These are phyloP conservation scores for Sylvia atricapilla DNA, from an alignment of 2,113 vertebrate genomes.

Conservation along the genomic window DNA sequence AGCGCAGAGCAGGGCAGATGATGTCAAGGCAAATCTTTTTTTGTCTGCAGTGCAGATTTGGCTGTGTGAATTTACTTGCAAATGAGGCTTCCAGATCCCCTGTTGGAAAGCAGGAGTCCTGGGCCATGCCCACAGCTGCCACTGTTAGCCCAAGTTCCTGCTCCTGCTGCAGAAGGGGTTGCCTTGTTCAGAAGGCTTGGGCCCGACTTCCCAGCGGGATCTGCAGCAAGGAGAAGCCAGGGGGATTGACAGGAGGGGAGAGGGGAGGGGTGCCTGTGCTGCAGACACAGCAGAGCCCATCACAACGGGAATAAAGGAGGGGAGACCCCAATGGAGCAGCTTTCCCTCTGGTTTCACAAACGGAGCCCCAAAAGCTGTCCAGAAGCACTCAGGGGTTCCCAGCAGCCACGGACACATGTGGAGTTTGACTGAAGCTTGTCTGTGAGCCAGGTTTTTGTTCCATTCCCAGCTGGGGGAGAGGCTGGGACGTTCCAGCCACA, in stretches of 20 bases:
- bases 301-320: fast-evolving
- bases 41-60: slow-evolving; percentile 44
- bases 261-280: neutral
- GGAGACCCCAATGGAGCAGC: fast-evolving
- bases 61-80: slow-evolving; percentile 34
- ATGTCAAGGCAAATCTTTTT: slow-evolving; percentile 43
- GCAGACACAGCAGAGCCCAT: neutral
- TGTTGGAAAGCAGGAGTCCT: neutral
- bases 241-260: neutral
- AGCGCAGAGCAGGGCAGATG: slow-evolving; percentile 29
- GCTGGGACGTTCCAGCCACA: neutral
- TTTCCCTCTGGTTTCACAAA: neutral
- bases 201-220: neutral
- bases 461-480: neutral
- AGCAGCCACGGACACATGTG: neutral
- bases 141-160: neutral
- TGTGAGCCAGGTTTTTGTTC: neutral
- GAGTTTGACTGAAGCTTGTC: neutral
- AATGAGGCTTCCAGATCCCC: slow-evolving; percentile 22
- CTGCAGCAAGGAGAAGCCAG: neutral
- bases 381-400: neutral
- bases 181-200: neutral
- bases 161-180: neutral
- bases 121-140: neutral
- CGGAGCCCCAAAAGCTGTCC: neutral